Evolutionary conservation across 2,888 invertebrate genomes (phyloP).

Genomic region (Nomada flava): DNA sequence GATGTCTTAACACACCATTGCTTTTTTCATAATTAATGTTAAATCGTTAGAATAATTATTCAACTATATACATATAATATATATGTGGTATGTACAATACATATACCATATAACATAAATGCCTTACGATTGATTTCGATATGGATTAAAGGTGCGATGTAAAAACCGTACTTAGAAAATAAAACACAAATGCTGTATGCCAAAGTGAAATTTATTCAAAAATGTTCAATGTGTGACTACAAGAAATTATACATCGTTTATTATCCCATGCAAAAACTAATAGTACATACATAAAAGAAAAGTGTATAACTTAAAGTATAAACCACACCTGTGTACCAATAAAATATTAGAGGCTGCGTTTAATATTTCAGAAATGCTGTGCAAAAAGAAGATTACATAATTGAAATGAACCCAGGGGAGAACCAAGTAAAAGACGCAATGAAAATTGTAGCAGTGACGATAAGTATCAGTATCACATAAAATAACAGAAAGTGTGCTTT

Average conservation of each 20-base stretch:
- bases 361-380: background rate
- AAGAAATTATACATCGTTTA: constrained; percentile 34
- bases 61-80: background rate
- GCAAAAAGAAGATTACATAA: constrained; percentile 15
- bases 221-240: constrained; percentile 39
- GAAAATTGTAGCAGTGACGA: background rate
- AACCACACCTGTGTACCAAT: background rate
- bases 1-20: constrained; percentile 68
- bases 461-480: background rate
- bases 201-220: constrained; percentile 61
- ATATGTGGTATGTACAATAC: background rate
- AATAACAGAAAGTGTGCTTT: background rate
- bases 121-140: background rate
- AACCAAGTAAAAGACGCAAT: background rate
- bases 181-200: constrained; percentile 49
- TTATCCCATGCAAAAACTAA: constrained; percentile 8
- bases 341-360: background rate
- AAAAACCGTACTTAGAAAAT: constrained; percentile 40
- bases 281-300: constrained; percentile 3
- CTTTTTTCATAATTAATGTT: constrained; percentile 58
- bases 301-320: constrained; percentile 11
- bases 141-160: constrained; percentile 14
- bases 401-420: background rate
- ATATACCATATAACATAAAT: constrained; percentile 5
- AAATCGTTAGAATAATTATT: constrained; percentile 39